Percentiles rank a stretch among this genome's conserved stretches.
Evolutionary conservation across 1,140 invertebrate species (phyloP).

Genomic region (Cotesia glomerata): DNA sequence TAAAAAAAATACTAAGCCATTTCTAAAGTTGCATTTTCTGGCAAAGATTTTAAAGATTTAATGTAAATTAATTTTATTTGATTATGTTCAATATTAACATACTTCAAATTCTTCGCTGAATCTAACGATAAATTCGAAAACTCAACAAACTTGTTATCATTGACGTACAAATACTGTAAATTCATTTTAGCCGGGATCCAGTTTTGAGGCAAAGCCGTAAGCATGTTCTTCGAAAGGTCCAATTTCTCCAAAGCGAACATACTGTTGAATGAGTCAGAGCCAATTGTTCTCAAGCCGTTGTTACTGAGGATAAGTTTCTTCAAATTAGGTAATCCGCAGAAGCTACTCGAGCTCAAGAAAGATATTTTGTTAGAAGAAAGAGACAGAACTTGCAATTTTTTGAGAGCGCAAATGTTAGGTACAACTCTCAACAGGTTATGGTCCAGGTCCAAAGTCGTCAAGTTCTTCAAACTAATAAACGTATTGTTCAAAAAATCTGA

Average conservation of each 20-base stretch:
- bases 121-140: conserved; percentile 9
- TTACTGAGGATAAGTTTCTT: not conserved
- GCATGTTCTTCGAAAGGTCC: not conserved
- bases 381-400: conserved; percentile 4
- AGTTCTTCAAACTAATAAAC: not conserved
- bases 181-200: not conserved
- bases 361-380: not conserved
- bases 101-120: conserved; percentile 19
- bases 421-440: not conserved
- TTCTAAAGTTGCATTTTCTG: no score
- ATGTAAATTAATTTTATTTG: conserved; percentile 11
- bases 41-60: not conserved
- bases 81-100: conserved; percentile 25
- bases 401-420: conserved; percentile 2
- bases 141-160: not conserved
- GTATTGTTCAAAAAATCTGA: not conserved
- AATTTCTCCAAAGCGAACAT: not conserved
- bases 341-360: not conserved
- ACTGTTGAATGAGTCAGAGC: not conserved
- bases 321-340: not conserved
- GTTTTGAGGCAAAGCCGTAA: not conserved
- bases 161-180: not conserved
- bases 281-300: not conserved
- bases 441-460: conserved; percentile 1
- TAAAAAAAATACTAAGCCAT: no score